Base-by-base conservation (phyloP, 2,113 vertebrate species). In the Sylvilagus bachmani region DNA sequence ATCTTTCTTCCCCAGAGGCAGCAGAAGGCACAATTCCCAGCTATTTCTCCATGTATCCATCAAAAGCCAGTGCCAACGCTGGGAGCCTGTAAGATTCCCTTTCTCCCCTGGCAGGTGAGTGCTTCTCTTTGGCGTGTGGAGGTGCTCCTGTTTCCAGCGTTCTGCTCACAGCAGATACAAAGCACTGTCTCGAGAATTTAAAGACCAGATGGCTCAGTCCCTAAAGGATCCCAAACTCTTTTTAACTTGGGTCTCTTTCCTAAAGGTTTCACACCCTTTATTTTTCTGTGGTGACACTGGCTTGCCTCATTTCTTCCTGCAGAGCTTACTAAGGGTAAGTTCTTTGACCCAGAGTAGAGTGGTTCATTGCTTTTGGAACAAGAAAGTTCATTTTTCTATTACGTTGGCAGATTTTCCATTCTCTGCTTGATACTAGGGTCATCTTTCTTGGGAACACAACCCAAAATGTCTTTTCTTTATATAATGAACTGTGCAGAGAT, bases 141-240 rank as follows among this genome's bases (percentile, higher is more conserved):
- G 90, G 69, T 3, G 1, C 53, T 95, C 83, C 88, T 51, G 38
- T 86, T 86, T 95, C 92, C 89, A 95, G 77, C 2, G 5, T 86
- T 92, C 13, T 88, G 94, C 49, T 96, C 67, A 86, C 61, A 81
- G 81, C 88, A 93, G 84, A 73, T 83, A 93, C 10, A 64, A 96
- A 96, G 66, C 19, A 49, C 90, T 79, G 14, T 88, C 74, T 92
- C 64, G 94, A 97, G 97, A 90, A 90, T 95, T 96, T 94, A 61
- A 78, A 33, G 92, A 92, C 96, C 97, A 97, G 97, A 95, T 97
- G 97, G 95, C 83, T 93, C 90, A 74, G 89, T 92, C 93, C 86
- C 96, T 86, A 79, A 95, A 87, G 89, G 64, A 33, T 83, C 83
- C 58, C 96, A 88, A 83, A 53, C 49, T 96, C 69, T 88, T 92